Conservation (phyloP, 1,140 invertebrate species). For the Hycleus cichorii region DNA sequence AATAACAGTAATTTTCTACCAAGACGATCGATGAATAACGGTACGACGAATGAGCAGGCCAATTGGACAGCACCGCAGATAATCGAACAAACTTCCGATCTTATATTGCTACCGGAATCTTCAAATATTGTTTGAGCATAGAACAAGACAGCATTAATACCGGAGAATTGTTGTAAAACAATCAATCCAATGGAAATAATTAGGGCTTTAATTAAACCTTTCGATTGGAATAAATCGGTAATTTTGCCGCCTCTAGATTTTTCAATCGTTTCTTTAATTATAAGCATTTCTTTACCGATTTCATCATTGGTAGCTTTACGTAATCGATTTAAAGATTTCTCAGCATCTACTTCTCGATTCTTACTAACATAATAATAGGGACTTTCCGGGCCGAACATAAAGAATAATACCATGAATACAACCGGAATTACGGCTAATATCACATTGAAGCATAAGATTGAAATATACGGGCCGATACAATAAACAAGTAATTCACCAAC, state of each 20-base stretch:
- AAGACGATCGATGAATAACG: slow-evolving; percentile 63
- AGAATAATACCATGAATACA: slow-evolving; percentile 56
- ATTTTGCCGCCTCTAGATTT: slow-evolving; percentile 40
- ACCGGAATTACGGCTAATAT: slow-evolving; percentile 51
- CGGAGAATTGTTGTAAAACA: slow-evolving; percentile 67
- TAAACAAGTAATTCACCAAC: slow-evolving; percentile 70
- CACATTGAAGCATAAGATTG: slow-evolving; percentile 56
- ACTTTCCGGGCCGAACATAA: slow-evolving; percentile 70
- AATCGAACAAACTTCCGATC: slow-evolving; percentile 58
- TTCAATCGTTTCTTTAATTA: slow-evolving; percentile 18
- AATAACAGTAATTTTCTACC: slow-evolving; percentile 66
- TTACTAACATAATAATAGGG: slow-evolving; percentile 60
- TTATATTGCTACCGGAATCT: slow-evolving; percentile 50
- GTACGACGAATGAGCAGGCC: slow-evolving; percentile 57
- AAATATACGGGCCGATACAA: slow-evolving; percentile 60
- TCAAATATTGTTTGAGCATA: slow-evolving; percentile 67
- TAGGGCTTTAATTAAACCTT: slow-evolving; percentile 54
- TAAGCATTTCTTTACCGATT: slow-evolving; percentile 38
- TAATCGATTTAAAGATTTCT: slow-evolving; percentile 54
- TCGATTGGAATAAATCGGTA: slow-evolving; percentile 49
- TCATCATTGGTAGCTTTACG: slow-evolving; percentile 45
- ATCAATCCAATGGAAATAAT: slow-evolving; percentile 62
- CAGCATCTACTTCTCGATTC: slow-evolving; percentile 52
- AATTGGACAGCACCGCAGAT: slow-evolving; percentile 69
- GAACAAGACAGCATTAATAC: slow-evolving; percentile 77